phyloP scores from a whole-genome alignment of 2,113 vertebrate genomes.

The Terrapene triunguis region DNA sequence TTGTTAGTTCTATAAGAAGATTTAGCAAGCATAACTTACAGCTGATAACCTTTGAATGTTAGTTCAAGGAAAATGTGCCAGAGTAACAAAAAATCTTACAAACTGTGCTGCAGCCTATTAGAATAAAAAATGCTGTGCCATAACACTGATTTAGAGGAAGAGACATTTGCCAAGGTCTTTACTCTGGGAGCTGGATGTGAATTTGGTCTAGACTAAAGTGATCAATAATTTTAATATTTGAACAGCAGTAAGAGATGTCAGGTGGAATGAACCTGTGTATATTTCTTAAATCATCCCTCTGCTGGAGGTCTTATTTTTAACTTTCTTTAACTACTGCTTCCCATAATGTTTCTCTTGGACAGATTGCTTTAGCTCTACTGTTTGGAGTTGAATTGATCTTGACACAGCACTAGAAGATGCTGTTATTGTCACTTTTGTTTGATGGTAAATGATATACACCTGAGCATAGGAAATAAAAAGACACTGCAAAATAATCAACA shows the following conservation, averaged over 20 bases:
- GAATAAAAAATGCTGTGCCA: constrained; percentile 26
- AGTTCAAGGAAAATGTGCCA: constrained; percentile 70
- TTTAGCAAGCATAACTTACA: constrained; percentile 77
- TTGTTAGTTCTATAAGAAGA: constrained; percentile 82
- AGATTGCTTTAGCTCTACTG: constrained; percentile 15
- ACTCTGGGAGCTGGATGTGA: background rate
- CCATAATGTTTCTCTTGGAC: background rate
- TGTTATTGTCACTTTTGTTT: constrained; percentile 46
- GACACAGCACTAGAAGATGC: constrained; percentile 16
- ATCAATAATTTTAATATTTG: constrained; percentile 39
- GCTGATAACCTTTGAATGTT: constrained; percentile 77
- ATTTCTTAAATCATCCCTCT: constrained; percentile 33
- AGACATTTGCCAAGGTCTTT: background rate
- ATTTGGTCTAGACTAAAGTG: constrained; percentile 1
- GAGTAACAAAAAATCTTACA: constrained; percentile 50
- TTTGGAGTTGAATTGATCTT: constrained; percentile 44
- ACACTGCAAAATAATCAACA: background rate
- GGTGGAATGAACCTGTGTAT: background rate
- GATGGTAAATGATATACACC: constrained; percentile 46
- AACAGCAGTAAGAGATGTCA: constrained; percentile 8
- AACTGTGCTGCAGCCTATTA: constrained; percentile 7
- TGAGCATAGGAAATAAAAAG: background rate
- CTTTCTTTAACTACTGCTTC: constrained; percentile 3
- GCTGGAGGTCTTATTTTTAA: constrained; percentile 18
- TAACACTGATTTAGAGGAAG: constrained; percentile 13